Percentiles rank a stretch among this genome's conserved stretches.
These are phyloP conservation scores for Euspilapteryx auroguttella DNA, from an alignment of 2,888 invertebrate species.

Conservation along the genomic window DNA sequence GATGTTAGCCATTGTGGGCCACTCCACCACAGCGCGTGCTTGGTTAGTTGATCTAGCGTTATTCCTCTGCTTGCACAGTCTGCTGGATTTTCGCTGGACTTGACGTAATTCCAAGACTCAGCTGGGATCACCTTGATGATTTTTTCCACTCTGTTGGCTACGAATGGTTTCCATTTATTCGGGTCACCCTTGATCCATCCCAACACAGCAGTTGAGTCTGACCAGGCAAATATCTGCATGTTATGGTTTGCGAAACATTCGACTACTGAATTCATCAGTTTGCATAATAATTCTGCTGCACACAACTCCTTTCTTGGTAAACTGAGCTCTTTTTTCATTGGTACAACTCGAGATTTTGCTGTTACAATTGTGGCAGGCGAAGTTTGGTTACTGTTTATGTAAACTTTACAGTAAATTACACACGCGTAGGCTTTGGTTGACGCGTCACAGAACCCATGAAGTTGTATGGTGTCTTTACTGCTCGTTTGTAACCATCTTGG, in stretches of 20 bases:
- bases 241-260: conserved; percentile 1
- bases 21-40: conserved; percentile 8
- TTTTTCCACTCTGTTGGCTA: conserved; percentile 8
- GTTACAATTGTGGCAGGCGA: not conserved
- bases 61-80: conserved; percentile 9
- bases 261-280: conserved; percentile 1
- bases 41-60: conserved; percentile 3
- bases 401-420: not conserved
- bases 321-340: conserved; percentile 1
- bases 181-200: conserved; percentile 9
- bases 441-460: conserved; percentile 3
- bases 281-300: not conserved
- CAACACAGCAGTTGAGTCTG: conserved; percentile 9
- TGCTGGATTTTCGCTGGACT: conserved; percentile 9
- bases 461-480: not conserved
- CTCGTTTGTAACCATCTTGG: conserved; percentile 1
- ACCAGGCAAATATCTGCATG: conserved; percentile 7
- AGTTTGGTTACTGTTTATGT: not conserved
- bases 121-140: conserved; percentile 5
- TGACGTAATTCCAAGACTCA: conserved; percentile 6
- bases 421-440: conserved; percentile 2
- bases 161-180: conserved; percentile 9
- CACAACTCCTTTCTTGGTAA: conserved; percentile 2
- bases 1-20: conserved; percentile 6
- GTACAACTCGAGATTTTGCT: conserved; percentile 1